Evolutionary conservation across 2,113 vertebrate genomes (phyloP), one percentile per base, ranked within the genome.

Genomic region (Bubalus kerabau): DNA sequence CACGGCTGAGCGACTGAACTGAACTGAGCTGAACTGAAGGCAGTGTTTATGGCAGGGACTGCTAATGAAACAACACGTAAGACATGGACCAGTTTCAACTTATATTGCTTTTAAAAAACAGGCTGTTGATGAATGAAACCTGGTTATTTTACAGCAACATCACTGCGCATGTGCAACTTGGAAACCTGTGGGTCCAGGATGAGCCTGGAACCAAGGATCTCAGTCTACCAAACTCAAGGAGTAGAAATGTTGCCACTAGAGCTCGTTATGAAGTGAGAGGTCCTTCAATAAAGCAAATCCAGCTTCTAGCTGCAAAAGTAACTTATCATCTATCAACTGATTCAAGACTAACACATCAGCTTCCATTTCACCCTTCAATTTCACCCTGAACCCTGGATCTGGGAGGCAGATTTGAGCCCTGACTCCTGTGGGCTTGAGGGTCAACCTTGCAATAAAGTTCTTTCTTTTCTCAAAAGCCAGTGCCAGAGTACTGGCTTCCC

Each of bases 1-100:
- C n/a, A 40, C 0, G 0, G 13, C 67, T 40, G n/a, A 71, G 67
- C 0, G 9, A 71, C 10, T 40, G 67, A 71, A 71, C n/a, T 36
- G 67, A 71, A 32, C 15, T 64, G 60, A 64, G 10, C 67, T 71
- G 60, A 32, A 71, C n/a, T 40, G n/a, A 15, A 3, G 15, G 28
- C 40, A 43, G 7, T 54, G 23, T 91, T 82, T 93, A 60, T 17
- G 9, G 52, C 23, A 64, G 81, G 6, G 50, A 52, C 1, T 14
- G n/a, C 56, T 82, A n/a, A 6, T 54, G 17, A 82, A 82, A 54
- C 11, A 54, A 52, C 50, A 82, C 0, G 11, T n/a, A 82, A 32
- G 10, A 8, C 19, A n/a, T 14, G 19, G 80, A 54, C 30, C 50
- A 82, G 50, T 52, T 82, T 11, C 11, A 54, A 54, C 19, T 50